These are phyloP conservation scores for Sinella curviseta DNA, from an alignment of 1,140 invertebrate genomes.

Conservation along the genomic window DNA sequence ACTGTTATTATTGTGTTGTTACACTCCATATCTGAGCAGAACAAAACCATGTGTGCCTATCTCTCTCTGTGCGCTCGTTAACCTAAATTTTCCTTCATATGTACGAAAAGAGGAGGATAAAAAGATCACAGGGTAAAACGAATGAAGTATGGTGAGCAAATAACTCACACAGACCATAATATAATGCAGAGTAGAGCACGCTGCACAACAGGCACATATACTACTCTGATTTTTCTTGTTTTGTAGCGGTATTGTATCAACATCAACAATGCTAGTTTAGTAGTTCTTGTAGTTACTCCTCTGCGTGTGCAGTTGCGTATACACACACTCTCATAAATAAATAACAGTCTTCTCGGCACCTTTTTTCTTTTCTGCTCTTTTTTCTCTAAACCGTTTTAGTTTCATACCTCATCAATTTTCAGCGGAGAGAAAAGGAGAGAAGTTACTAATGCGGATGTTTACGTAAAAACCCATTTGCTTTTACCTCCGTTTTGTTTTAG, in stretches of 20 bases:
- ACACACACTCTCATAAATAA: neutral
- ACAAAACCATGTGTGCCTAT: slow-evolving; percentile 6
- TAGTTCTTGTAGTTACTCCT: too few species aligned
- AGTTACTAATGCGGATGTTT: neutral
- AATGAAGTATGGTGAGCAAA: slow-evolving; percentile 4
- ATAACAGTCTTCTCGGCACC: neutral
- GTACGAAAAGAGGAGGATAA: neutral
- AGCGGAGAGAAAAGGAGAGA: neutral
- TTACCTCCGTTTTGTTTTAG: neutral
- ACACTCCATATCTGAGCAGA: neutral
- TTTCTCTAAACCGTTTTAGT: slow-evolving; percentile 6
- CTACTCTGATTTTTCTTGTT: neutral
- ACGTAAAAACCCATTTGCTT: neutral
- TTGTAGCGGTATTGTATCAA: neutral
- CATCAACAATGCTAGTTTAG: too few species aligned
- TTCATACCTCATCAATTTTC: neutral
- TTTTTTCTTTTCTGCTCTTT: too few species aligned
- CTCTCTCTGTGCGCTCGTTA: slow-evolving; percentile 16
- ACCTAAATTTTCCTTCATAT: slow-evolving; percentile 15
- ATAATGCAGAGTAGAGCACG: neutral
- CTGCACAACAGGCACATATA: too few species aligned
- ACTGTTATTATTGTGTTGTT: neutral
- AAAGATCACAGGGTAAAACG: slow-evolving; percentile 6
- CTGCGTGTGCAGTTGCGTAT: too few species aligned
- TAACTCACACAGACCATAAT: neutral